Evolutionary conservation across 1,140 invertebrate species (phyloP).

Genomic region (Zaprionus camerounensis): DNA sequence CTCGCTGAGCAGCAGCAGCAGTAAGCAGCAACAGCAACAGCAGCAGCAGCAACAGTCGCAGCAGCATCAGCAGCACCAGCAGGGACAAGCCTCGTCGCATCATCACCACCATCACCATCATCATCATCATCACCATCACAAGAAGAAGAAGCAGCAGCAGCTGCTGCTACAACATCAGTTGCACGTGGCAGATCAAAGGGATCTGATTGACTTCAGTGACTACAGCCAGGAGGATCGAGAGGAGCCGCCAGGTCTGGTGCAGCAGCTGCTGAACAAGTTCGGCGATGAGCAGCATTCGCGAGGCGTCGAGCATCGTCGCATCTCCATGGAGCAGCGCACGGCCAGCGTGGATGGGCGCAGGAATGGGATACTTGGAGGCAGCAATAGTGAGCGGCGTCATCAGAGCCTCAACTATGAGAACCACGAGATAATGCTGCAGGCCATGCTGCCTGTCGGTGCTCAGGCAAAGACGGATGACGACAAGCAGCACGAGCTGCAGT

Average conservation of each 20-base stretch:
- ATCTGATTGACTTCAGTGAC: constrained; percentile 81
- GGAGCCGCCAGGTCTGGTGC: constrained; percentile 50
- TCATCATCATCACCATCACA: constrained; percentile 60
- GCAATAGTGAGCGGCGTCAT: constrained; percentile 58
- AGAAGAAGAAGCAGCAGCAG: constrained; percentile 66
- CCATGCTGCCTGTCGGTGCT: constrained; percentile 28
- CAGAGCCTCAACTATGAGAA: constrained; percentile 84
- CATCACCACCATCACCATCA: constrained; percentile 58
- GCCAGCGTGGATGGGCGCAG: constrained; percentile 72
- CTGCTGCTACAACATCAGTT: constrained; percentile 13
- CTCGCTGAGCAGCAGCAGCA: constrained; percentile 17
- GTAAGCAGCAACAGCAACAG: constrained; percentile 35
- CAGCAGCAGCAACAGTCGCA: constrained; percentile 20
- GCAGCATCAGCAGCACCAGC: constrained; percentile 23
- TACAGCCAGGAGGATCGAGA: constrained; percentile 69
- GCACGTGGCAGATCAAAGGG: constrained; percentile 40
- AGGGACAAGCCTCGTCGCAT: constrained; percentile 35
- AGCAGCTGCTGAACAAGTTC: constrained; percentile 61
- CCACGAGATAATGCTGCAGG: constrained; percentile 78
- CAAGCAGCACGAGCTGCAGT: constrained; percentile 64
- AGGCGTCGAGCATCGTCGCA: constrained; percentile 72
- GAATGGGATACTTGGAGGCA: constrained; percentile 75
- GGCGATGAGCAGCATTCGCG: constrained; percentile 45
- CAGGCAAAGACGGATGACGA: constrained; percentile 69
- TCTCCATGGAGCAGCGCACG: constrained; percentile 74